phyloP scores from a whole-genome alignment of 2,797 vertebrate genomes.

The Siniperca obscura region DNA sequence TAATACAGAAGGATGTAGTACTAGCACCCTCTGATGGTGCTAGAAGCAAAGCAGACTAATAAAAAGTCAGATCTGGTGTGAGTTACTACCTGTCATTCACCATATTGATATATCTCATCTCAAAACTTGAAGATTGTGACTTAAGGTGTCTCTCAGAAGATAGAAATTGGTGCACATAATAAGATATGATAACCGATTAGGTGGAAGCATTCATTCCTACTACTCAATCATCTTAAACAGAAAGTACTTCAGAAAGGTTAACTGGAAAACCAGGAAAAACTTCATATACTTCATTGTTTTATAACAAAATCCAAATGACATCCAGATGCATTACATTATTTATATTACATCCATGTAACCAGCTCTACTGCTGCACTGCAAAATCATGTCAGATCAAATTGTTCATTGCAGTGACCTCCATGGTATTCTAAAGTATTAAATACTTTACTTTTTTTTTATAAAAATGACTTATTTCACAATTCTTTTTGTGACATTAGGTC shows the following conservation, averaged over 20 bases:
- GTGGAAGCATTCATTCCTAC: not conserved
- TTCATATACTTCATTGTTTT: not conserved
- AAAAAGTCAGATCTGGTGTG: not conserved
- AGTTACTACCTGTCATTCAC: not conserved
- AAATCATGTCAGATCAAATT: not conserved
- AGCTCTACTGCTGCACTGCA: not conserved
- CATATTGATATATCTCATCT: not conserved
- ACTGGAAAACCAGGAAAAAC: not conserved
- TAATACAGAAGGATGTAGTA: not conserved
- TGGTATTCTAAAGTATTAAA: not conserved
- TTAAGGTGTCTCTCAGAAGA: not conserved
- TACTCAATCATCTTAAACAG: not conserved
- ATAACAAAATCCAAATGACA: not conserved
- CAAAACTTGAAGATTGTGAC: not conserved
- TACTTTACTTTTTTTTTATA: not conserved
- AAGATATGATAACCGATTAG: not conserved
- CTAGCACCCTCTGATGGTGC: slow-evolving; percentile 23
- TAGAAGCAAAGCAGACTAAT: not conserved
- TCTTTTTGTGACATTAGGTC: not conserved
- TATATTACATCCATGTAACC: not conserved
- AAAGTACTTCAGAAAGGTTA: not conserved
- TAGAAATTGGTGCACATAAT: not conserved
- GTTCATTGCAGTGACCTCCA: not conserved
- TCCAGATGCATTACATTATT: not conserved
- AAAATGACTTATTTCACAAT: not conserved